These are phyloP conservation scores for Xiphias gladius DNA, from an alignment of 2,113 vertebrate species.

Conservation along the genomic window DNA sequence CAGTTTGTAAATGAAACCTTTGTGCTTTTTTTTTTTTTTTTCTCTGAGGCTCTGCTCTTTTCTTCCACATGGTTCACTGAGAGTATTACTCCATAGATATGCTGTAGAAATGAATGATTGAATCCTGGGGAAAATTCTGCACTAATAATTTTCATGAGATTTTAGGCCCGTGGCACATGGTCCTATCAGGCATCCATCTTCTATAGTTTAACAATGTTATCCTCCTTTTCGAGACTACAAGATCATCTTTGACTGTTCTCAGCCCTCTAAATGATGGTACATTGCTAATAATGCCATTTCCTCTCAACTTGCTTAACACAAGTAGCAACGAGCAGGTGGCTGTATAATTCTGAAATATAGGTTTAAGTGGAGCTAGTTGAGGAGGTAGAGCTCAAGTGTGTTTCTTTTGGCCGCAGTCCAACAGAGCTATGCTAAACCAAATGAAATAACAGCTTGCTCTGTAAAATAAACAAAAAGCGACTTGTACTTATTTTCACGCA, in stretches of 20 bases:
- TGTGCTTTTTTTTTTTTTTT: conserved; percentile 19
- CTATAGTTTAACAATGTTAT: conserved; percentile 34
- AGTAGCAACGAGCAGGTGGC: conserved; percentile 28
- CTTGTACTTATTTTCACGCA: background rate
- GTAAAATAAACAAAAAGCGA: conserved; percentile 41
- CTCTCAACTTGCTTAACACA: background rate
- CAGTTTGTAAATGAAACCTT: conserved; percentile 27
- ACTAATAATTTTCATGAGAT: conserved; percentile 53
- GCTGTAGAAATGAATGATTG: conserved; percentile 7
- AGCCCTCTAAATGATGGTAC: background rate
- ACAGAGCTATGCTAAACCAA: conserved; percentile 44
- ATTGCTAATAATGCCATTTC: conserved; percentile 15
- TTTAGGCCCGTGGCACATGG: conserved; percentile 15
- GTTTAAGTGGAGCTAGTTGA: conserved; percentile 34
- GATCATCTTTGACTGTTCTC: conserved; percentile 16
- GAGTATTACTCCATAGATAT: background rate
- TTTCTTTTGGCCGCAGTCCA: conserved; percentile 53
- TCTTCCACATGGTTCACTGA: background rate
- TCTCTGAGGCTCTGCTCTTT: conserved; percentile 6
- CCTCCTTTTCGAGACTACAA: conserved; percentile 16
- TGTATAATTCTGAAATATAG: conserved; percentile 22
- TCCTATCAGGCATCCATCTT: background rate
- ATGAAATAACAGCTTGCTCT: conserved; percentile 47
- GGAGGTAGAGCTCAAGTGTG: conserved; percentile 23
- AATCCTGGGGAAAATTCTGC: background rate